phyloP scores from a whole-genome alignment of 1,140 invertebrate species.

The Platyura marginata region DNA sequence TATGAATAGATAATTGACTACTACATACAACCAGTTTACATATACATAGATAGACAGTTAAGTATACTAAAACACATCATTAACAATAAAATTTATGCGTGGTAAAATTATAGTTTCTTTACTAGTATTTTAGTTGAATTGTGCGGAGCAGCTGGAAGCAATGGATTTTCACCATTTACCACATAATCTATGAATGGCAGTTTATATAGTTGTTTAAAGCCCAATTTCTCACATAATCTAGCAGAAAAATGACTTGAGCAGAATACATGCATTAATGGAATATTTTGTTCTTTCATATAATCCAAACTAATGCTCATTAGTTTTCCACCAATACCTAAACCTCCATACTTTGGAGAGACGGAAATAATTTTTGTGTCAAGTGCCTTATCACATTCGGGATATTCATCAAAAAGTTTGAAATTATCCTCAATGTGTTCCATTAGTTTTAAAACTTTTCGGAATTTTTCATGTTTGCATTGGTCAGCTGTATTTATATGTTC shows the following conservation, averaged over 20 bases:
- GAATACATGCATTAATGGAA: slow-evolving; percentile 25
- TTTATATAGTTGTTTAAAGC: slow-evolving; percentile 42
- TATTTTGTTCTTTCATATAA: slow-evolving; percentile 15
- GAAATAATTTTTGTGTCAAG: slow-evolving; percentile 42
- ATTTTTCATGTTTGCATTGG: slow-evolving; percentile 31
- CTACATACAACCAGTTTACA: no score
- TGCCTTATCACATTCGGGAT: slow-evolving; percentile 29
- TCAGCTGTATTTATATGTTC: slow-evolving; percentile 12
- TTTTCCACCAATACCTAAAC: slow-evolving; percentile 38
- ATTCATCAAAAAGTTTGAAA: slow-evolving; percentile 30
- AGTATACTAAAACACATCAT: no score
- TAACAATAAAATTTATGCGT: no score
- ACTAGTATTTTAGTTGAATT: slow-evolving; percentile 27
- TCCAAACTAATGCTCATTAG: slow-evolving; percentile 34
- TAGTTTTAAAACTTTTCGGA: slow-evolving; percentile 36
- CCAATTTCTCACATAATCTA: slow-evolving; percentile 40
- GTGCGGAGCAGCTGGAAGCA: slow-evolving; percentile 36
- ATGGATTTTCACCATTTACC: slow-evolving; percentile 31
- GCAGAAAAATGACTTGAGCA: slow-evolving; percentile 54
- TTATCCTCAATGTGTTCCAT: slow-evolving; percentile 31
- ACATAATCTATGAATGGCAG: slow-evolving; percentile 44
- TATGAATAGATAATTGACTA: no score
- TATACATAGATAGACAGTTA: no score
- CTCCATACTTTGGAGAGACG: slow-evolving; percentile 37
- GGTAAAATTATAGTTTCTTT: no score